These are phyloP conservation scores for Lerista edwardsae DNA, from an alignment of 2,797 vertebrate genomes.

Conservation along the genomic window DNA sequence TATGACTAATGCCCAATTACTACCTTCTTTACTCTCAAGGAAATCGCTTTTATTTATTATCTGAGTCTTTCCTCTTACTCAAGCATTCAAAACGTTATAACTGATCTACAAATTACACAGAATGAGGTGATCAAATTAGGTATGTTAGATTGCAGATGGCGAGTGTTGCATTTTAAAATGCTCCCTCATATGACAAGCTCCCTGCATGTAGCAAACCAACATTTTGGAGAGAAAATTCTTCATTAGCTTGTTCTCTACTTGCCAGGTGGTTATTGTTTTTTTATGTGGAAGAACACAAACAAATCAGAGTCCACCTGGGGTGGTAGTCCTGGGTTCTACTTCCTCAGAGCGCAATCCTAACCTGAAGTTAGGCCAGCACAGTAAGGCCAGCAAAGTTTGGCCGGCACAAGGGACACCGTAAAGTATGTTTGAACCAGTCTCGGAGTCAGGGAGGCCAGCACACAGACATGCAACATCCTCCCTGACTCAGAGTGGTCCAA, in stretches of 20 bases:
- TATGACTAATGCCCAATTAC: conserved; percentile 27
- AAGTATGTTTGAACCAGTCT: no score
- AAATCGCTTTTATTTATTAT: conserved; percentile 9
- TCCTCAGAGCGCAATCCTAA: no score
- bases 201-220: not conserved
- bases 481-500: no score
- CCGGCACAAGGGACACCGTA: no score
- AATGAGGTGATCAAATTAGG: not conserved
- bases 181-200: not conserved
- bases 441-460: no score
- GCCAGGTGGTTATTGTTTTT: not conserved
- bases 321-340: not conserved
- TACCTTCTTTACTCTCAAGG: conserved; percentile 15
- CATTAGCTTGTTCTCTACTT: not conserved
- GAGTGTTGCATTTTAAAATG: not conserved
- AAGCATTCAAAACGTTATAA: not conserved
- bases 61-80: not conserved
- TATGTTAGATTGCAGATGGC: not conserved
- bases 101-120: not conserved
- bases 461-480: no score
- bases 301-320: not conserved
- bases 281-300: not conserved
- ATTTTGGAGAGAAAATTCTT: not conserved
- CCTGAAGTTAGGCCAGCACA: no score
- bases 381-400: no score